A percentile compares a stretch with the other conserved stretches of the same genome.
Conservation (phyloP, 2,113 vertebrate genomes). For the Scomber japonicus region DNA sequence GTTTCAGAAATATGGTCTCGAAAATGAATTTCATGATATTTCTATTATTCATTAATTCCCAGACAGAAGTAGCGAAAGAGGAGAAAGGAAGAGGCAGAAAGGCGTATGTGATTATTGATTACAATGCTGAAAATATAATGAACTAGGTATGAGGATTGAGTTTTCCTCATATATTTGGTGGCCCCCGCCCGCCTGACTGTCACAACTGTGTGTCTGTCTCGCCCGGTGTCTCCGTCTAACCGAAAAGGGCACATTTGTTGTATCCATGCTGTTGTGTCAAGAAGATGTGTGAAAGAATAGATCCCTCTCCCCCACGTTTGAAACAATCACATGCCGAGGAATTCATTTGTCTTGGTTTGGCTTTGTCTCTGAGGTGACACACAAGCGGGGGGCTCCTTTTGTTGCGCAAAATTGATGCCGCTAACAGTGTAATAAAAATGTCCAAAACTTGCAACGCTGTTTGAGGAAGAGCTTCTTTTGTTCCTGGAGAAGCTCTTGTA, state of each 20-base stretch:
- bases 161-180: constrained; percentile 51
- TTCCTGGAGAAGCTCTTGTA: constrained; percentile 65
- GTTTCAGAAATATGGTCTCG: constrained; percentile 54
- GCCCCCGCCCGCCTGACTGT: constrained; percentile 22
- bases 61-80: constrained; percentile 49
- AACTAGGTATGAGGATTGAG: constrained; percentile 62
- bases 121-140: constrained; percentile 79
- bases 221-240: constrained; percentile 59
- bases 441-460: constrained; percentile 67
- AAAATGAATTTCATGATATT: constrained; percentile 74
- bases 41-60: constrained; percentile 81
- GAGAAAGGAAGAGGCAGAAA: constrained; percentile 43
- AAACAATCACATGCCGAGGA: constrained; percentile 72
- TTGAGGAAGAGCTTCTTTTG: constrained; percentile 75
- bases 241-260: constrained; percentile 79
- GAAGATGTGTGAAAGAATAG: constrained; percentile 61
- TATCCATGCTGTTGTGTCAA: constrained; percentile 75
- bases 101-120: constrained; percentile 74
- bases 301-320: constrained; percentile 57
- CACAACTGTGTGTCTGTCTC: constrained; percentile 54
- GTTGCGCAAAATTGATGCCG: constrained; percentile 79
- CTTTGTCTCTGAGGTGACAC: constrained; percentile 82
- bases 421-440: constrained; percentile 82
- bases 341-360: constrained; percentile 85
- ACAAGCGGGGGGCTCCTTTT: constrained; percentile 73